phyloP scores from a whole-genome alignment of 1,140 invertebrate species.

The Contarinia nasturtii region DNA sequence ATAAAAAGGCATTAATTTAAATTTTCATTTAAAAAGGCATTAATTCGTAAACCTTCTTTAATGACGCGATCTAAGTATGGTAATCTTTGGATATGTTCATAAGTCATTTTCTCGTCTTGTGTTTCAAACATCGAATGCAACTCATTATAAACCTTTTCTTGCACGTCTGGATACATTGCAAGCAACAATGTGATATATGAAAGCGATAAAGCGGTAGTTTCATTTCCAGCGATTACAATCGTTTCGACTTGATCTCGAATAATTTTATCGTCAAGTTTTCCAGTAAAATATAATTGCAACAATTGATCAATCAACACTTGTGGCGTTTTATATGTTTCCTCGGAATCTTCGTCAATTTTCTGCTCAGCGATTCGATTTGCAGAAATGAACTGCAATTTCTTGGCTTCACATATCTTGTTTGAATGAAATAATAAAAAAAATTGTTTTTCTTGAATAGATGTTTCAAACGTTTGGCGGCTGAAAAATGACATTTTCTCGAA shows the following conservation, averaged over 20 bases:
- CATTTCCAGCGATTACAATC: background rate
- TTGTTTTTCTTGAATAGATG: no score
- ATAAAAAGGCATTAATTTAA: no score
- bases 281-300: background rate
- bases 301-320: background rate
- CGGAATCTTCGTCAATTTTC: background rate
- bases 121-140: slow-evolving; percentile 27
- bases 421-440: no score
- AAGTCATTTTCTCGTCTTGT: slow-evolving; percentile 14
- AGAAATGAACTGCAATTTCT: background rate
- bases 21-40: no score
- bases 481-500: no score
- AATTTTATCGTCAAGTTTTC: background rate
- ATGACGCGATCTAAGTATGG: slow-evolving; percentile 40
- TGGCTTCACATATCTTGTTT: background rate
- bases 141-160: slow-evolving; percentile 34
- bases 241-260: background rate
- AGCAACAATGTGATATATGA: slow-evolving; percentile 9
- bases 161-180: slow-evolving; percentile 14
- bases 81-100: slow-evolving; percentile 35
- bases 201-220: background rate
- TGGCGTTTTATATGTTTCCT: background rate
- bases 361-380: background rate
- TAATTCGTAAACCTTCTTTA: no score
- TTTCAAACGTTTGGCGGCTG: no score